Evolutionary conservation across 2,888 invertebrate genomes (phyloP).

Genomic region (Scaptomyza cyrtandrae): DNA sequence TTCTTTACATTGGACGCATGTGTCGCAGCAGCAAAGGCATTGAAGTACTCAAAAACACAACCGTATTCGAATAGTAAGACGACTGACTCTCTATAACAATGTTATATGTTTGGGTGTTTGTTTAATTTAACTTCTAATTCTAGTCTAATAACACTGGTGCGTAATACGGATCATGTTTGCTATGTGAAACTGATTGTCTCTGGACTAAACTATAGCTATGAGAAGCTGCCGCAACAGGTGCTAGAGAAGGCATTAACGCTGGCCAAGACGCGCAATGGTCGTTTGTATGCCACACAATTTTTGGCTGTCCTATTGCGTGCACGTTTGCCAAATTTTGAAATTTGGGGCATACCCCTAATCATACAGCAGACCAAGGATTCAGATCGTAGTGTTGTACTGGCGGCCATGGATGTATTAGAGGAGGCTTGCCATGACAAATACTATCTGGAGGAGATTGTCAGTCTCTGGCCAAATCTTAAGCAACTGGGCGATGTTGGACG

Average conservation of each 20-base stretch:
- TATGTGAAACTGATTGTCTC: slow-evolving; percentile 97
- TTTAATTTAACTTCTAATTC: no score
- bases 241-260: slow-evolving; percentile 84
- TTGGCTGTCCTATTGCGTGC: slow-evolving; percentile 93
- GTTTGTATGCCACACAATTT: slow-evolving; percentile 96
- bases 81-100: no score
- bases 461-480: slow-evolving; percentile 88
- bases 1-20: slow-evolving; percentile 95
- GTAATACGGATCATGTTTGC: slow-evolving; percentile 93
- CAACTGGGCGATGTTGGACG: slow-evolving; percentile 92
- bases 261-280: slow-evolving; percentile 85
- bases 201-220: slow-evolving; percentile 93
- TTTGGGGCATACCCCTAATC: slow-evolving; percentile 94
- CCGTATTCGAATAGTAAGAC: slow-evolving; percentile 89
- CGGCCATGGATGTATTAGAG: slow-evolving; percentile 93
- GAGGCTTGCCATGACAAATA: slow-evolving; percentile 96
- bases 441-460: slow-evolving; percentile 91
- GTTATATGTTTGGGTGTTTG: no score
- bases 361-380: slow-evolving; percentile 94
- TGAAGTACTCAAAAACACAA: slow-evolving; percentile 89
- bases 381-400: slow-evolving; percentile 91
- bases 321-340: slow-evolving; percentile 88
- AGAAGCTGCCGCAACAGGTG: slow-evolving; percentile 87
- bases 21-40: slow-evolving; percentile 89
- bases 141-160: slow-evolving; percentile 91